Evolutionary conservation across 2,888 invertebrate species (phyloP), one percentile per base, ranked within the genome.

Genomic region (Dendrolimus houi): DNA sequence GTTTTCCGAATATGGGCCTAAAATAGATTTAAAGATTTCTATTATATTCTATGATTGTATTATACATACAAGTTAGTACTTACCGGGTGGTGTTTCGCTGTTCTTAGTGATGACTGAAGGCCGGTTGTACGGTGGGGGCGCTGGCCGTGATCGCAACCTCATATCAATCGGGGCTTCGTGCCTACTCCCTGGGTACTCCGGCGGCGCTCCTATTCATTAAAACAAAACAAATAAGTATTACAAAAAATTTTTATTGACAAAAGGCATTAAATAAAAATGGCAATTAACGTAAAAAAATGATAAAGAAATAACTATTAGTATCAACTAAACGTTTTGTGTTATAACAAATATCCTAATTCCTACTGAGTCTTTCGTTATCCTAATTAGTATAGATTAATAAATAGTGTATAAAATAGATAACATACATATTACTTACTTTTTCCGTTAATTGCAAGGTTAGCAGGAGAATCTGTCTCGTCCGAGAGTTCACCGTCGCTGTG

Each of bases 71-170:
- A 29, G 29, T 29, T 29, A 29, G 29, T 6, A 29, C 70, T 77
- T 69, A 88, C 88, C 87, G 53, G 87, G 86, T 0, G 87, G 86
- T 0, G 84, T 72, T 56, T 88, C 89, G 59, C 79, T 83, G 70
- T 74, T 85, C 85, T 83, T 94, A 85, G 93, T 93, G 67, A 94
- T 94, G 65, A 95, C 94, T 29, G 94, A 93, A 47, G 94, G 94
- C 55, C 93, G 78, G 58, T 83, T 88, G 79, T 93, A 93, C 2
- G 93, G 93, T 54, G 93, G 93, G 6, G 93, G 93, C 52, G 93
- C 89, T 1, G 93, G 92, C 14, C 93, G 81, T 9, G 92, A 82
- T 1, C 92, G 84, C 55, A 93, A 84, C 59, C 92, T 84, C 93
- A 94, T 93, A 73, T 94, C 93, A 56, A 94, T 88, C 1, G 94